phyloP scores from a whole-genome alignment of 1,140 invertebrate genomes.

The Chelonus insularis region DNA sequence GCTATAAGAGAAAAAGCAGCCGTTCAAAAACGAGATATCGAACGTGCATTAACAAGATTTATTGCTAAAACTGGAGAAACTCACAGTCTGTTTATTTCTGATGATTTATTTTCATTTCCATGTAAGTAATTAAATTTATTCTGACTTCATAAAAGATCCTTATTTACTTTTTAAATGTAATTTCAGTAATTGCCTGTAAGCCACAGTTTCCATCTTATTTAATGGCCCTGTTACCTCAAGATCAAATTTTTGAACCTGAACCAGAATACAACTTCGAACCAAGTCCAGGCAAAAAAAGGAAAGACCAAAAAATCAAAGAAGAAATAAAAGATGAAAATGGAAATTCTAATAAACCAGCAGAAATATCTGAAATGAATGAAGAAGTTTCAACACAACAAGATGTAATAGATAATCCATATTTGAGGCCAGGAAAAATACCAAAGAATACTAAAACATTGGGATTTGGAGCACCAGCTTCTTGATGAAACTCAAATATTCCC shows the following conservation, averaged over 20 bases:
- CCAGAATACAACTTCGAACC: constrained; percentile 73
- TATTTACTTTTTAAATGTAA: constrained; percentile 31
- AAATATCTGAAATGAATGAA: constrained; percentile 56
- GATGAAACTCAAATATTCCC: too few species aligned
- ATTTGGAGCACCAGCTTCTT: too few species aligned
- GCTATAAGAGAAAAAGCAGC: constrained; percentile 93
- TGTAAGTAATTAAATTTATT: constrained; percentile 63
- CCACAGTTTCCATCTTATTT: constrained; percentile 81
- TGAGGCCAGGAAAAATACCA: constrained; percentile 78
- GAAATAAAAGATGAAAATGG: constrained; percentile 56
- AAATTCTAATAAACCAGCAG: constrained; percentile 35
- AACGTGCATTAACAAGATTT: constrained; percentile 91
- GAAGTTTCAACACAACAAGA: constrained; percentile 61
- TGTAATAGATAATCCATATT: constrained; percentile 84
- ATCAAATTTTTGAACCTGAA: constrained; percentile 93
- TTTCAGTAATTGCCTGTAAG: constrained; percentile 87
- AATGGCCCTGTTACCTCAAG: constrained; percentile 83
- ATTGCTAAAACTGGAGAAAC: constrained; percentile 92
- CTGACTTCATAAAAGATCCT: constrained; percentile 20
- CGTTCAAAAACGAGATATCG: constrained; percentile 89
- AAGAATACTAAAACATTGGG: constrained; percentile 49
- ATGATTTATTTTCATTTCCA: constrained; percentile 83
- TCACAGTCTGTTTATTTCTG: constrained; percentile 86
- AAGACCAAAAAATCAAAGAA: constrained; percentile 57
- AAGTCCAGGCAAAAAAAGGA: constrained; percentile 65